These are phyloP conservation scores for Dryocosmus kuriphilus DNA, from an alignment of 2,888 invertebrate species.

Conservation along the genomic window DNA sequence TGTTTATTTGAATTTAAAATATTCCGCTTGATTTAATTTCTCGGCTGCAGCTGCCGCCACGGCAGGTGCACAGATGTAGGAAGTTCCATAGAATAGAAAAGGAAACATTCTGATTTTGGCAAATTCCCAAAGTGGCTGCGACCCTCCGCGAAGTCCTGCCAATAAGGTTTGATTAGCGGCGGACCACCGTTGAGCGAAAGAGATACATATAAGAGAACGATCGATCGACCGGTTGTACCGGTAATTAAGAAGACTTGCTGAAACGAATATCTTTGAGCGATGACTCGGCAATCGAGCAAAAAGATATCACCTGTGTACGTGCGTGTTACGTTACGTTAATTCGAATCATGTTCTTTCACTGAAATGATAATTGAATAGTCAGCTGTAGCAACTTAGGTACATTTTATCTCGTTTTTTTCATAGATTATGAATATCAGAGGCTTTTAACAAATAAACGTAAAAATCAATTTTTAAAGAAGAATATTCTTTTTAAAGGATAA, in stretches of 20 bases:
- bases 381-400: not conserved
- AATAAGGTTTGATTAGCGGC: not conserved
- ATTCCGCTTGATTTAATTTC: not conserved
- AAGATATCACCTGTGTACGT: not conserved
- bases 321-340: constrained; percentile 14
- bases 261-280: constrained; percentile 36
- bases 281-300: constrained; percentile 11
- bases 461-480: not conserved
- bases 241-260: constrained; percentile 40
- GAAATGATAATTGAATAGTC: not conserved
- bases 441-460: not conserved
- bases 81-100: not conserved
- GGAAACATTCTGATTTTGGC: constrained; percentile 2
- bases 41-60: not conserved
- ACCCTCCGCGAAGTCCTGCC: constrained; percentile 25
- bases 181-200: constrained; percentile 21
- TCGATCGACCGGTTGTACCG: constrained; percentile 39
- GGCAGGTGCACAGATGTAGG: constrained; percentile 3
- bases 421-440: too few species aligned
- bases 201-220: constrained; percentile 16
- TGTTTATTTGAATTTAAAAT: constrained; percentile 3
- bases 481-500: too few species aligned
- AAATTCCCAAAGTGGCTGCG: not conserved
- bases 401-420: not conserved
- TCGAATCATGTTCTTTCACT: constrained; percentile 5